Base-by-base conservation (phyloP, 2,888 invertebrate genomes). In the Sabellastarte sp. region DNA sequence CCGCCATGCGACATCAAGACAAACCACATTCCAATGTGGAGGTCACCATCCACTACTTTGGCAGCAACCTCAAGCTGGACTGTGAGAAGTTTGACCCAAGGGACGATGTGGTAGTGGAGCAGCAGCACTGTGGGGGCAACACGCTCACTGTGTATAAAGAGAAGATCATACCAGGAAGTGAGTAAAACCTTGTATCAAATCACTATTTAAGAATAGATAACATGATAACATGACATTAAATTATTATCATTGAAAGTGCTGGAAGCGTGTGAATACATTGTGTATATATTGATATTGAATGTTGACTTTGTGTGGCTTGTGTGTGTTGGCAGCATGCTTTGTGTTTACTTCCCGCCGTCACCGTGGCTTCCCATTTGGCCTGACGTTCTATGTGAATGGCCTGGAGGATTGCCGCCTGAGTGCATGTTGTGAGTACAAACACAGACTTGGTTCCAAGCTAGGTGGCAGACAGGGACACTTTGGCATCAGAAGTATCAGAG, bases 351-450 rank as follows among this genome's bases (percentile, higher is more conserved):
- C 84, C 0, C 77, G 80, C 61, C 80, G 84, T 60, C 84, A 84
- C 67, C 75, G 80, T 41, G 84, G 82, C 56, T 85, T 79, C 74
- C 84, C 85, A 28, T 85, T 85, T 75, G 82, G 84, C 63, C 71
- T 85, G 64, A 81, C 83, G 1, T 70, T 85, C 62, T 84, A 83
- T 71, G 73, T 85, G 20, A 82, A 85, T 67, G 83, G 84, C 24
- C 74, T 82, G 58, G 72, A 80, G 62, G 81, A 84, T 74, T 76
- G 80, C 56, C 78, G 84, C 10, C 72, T 85, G 57, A 85, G 84
- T 72, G 78, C 83, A 0, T 85, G 85, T 69, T 85, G 85, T 72
- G 85, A 85, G 69, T 84, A 80, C 72, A 80, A 83, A 59, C 84
- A 85, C 71, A 70, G 69, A 5, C 72, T 72, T 10, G 84, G 84